Evolutionary conservation across 2,888 invertebrate species (phyloP).

Genomic region (Agrotis segetum): DNA sequence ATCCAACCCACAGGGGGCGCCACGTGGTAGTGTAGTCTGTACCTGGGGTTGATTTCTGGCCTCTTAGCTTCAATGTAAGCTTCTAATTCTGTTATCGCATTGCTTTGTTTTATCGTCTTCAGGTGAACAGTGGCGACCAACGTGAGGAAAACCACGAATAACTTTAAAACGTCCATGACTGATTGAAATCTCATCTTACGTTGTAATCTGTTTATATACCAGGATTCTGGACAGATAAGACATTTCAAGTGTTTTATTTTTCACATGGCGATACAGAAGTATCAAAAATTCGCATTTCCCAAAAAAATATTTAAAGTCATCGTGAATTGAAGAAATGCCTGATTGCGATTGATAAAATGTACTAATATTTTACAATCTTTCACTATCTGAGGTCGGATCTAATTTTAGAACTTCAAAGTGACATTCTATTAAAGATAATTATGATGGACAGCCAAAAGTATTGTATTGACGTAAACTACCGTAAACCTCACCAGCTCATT

Average conservation of each 20-base stretch:
- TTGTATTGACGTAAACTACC: too few relatives aligned
- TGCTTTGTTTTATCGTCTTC: constrained; percentile 63
- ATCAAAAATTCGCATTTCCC: background rate
- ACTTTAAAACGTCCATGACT: constrained; percentile 2
- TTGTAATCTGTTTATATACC: constrained; percentile 8
- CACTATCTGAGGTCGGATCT: background rate
- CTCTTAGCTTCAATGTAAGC: constrained; percentile 74
- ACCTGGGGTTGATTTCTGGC: constrained; percentile 67
- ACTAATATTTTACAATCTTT: background rate
- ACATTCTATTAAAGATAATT: background rate
- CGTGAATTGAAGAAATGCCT: background rate
- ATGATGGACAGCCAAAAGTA: background rate
- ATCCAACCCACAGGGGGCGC: constrained; percentile 89
- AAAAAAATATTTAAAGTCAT: background rate
- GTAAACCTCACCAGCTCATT: too few relatives aligned
- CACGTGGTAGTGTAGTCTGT: constrained; percentile 82
- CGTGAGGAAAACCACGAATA: constrained; percentile 57
- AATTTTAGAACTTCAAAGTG: background rate
- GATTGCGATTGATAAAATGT: background rate
- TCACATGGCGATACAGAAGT: constrained; percentile 2
- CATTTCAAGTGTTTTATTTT: constrained; percentile 7
- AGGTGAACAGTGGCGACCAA: constrained; percentile 64
- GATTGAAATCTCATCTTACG: constrained; percentile 3
- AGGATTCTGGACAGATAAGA: constrained; percentile 6
- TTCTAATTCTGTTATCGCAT: constrained; percentile 66